Evolutionary conservation across 2,797 vertebrate genomes (phyloP).

Genomic region (Acrossocheilus wenchowensis): DNA sequence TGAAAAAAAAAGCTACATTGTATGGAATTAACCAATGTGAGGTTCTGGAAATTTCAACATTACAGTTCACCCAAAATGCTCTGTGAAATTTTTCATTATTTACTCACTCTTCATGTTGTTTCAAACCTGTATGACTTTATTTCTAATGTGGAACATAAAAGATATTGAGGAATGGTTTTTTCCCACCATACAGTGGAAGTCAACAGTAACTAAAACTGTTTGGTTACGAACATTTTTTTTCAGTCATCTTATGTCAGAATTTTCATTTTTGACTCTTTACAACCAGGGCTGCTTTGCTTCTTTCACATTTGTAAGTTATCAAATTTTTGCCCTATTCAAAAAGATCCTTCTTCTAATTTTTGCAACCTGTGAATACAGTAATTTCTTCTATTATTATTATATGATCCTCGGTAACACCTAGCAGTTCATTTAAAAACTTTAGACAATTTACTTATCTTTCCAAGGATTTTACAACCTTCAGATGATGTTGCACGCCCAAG

Average conservation of each 20-base stretch:
- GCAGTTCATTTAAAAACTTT: not conserved
- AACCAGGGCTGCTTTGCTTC: too few relatives aligned
- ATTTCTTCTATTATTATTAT: not conserved
- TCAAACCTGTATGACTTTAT: not conserved
- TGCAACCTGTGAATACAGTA: not conserved
- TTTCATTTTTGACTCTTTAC: not conserved
- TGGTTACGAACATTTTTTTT: too few relatives aligned
- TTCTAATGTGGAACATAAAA: not conserved
- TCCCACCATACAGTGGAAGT: not conserved
- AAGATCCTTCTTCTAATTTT: not conserved
- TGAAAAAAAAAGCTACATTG: constrained; percentile 32
- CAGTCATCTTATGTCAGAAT: too few relatives aligned
- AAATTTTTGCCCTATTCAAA: too few relatives aligned
- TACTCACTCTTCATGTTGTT: not conserved
- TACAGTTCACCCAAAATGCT: not conserved
- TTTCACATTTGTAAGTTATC: too few relatives aligned
- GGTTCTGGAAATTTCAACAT: constrained; percentile 15
- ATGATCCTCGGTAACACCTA: not conserved
- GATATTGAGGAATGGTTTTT: not conserved
- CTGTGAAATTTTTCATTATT: not conserved
- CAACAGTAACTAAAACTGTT: not conserved
- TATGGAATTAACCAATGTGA: constrained; percentile 10
- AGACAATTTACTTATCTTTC: too few relatives aligned
- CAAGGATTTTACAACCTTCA: not conserved
- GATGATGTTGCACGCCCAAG: not conserved